Conservation (phyloP, 1,140 invertebrate genomes). For the Drosophila pruinosa region DNA sequence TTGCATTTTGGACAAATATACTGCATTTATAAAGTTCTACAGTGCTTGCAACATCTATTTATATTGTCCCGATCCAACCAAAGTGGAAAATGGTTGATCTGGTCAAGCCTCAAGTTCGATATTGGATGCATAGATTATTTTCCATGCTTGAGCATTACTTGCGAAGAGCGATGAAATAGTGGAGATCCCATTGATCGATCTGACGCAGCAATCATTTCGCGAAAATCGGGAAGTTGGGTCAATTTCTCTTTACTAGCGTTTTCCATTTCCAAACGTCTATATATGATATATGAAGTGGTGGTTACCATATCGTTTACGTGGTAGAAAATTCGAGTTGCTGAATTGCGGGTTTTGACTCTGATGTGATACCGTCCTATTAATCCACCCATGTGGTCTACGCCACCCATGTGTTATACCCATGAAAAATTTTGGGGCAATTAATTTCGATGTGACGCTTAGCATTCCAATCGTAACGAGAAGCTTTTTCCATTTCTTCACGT, state of each 20-base stretch:
- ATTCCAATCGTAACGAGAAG: too few species aligned
- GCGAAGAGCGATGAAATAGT: background rate
- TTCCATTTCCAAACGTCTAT: background rate
- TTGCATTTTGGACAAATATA: too few species aligned
- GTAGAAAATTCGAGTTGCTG: too few species aligned
- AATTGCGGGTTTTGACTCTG: too few species aligned
- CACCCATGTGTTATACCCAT: too few species aligned
- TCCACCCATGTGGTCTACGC: too few species aligned
- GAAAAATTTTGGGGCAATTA: too few species aligned
- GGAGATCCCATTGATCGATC: background rate
- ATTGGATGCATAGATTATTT: background rate
- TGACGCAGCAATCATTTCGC: background rate
- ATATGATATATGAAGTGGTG: too few species aligned
- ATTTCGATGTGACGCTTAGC: too few species aligned
- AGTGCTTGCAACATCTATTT: conserved; percentile 14
- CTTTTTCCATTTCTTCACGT: too few species aligned
- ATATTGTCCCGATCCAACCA: conserved; percentile 7
- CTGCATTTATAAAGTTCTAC: conserved; percentile 6
- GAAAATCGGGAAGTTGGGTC: background rate
- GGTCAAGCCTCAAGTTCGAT: background rate
- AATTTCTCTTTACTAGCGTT: background rate
- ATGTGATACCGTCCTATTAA: too few species aligned
- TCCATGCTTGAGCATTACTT: background rate
- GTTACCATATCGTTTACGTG: too few species aligned
- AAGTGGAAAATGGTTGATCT: background rate